Percentiles rank a stretch among this genome's conserved stretches.
Evolutionary conservation across 2,888 invertebrate species (phyloP).

Genomic region (Ornithoptera priamus): DNA sequence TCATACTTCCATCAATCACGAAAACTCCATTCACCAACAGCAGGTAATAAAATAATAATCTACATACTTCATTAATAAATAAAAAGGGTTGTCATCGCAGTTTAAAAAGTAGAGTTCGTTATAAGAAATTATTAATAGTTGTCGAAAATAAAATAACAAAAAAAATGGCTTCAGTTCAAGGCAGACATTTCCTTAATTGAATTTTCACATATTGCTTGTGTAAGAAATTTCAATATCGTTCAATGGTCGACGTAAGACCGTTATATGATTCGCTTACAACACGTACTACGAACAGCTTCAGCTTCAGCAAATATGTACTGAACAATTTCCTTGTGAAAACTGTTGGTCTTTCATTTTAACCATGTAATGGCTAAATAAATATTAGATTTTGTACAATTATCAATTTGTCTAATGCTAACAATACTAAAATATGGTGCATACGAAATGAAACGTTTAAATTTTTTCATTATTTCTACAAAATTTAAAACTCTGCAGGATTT

Average conservation of each 20-base stretch:
- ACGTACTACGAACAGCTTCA: not conserved
- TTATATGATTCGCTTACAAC: not conserved
- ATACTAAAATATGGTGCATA: not conserved
- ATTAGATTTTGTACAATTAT: not conserved
- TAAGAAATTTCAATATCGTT: slow-evolving; percentile 13
- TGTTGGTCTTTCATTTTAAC: not conserved
- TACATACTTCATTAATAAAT: too few relatives aligned
- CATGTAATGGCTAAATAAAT: not conserved
- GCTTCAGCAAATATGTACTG: slow-evolving; percentile 8
- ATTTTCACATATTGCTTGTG: slow-evolving; percentile 13
- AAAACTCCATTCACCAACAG: too few relatives aligned
- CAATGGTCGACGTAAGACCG: not conserved
- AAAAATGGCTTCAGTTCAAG: not conserved
- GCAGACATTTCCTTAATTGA: slow-evolving; percentile 7
- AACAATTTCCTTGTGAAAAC: not conserved
- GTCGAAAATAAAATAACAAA: too few relatives aligned
- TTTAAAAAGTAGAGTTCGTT: too few relatives aligned
- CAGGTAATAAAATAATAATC: too few relatives aligned
- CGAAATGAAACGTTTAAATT: not conserved
- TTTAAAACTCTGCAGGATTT: too few relatives aligned
- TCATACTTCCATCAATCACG: too few relatives aligned
- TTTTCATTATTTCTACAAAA: too few relatives aligned
- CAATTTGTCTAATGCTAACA: not conserved
- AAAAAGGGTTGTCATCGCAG: too few relatives aligned
- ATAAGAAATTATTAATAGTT: too few relatives aligned